Evolutionary conservation across 2,113 vertebrate species (phyloP), one percentile per base, ranked within the genome.

Genomic region (Hippolais icterina): DNA sequence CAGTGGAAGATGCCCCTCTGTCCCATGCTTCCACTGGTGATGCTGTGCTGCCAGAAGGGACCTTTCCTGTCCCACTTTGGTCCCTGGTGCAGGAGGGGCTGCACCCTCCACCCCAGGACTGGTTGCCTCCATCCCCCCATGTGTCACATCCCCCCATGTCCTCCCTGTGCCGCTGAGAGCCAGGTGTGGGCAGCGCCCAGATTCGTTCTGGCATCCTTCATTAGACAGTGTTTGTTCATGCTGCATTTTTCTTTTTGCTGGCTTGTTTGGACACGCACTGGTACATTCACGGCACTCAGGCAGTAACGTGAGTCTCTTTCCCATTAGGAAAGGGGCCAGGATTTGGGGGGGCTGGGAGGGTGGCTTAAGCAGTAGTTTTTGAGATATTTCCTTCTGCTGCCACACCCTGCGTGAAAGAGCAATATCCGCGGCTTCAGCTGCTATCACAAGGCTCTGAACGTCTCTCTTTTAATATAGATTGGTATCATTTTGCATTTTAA

Each of bases 401-500:
- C 94, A 93, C 90, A 95, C 94, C 94, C 96, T 95, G 82, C 33
- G 2, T 85, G 93, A 96, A 95, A 96, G 94, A 94, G 95, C 89
- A 91, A 64, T 88, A 94, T 90, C 87, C 24, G 25, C 0, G 49
- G 88, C 96, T 96, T 95, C 72, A 89, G 90, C 93, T 83, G 87
- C 84, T 93, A 90, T 93, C 61, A 3, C 95, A 87, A 92, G 94
- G 83, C 94, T 88, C 87, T 75, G 28, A 95, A 92, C 42, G 53
- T 90, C 94, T 93, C 92, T 97, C 93, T 96, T 89, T 82, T 96
- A 85, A 95, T 96, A 97, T 87, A 93, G 96, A 92, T 95, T 77
- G 88, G n/a, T 92, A 94, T 97, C 95, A 82, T 94, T 91, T 95
- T 95, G 93, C 93, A 93, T 97, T 97, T 97, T 97, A 95, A 97